Evolutionary conservation across 2,888 invertebrate species (phyloP), one percentile per base, ranked within the genome.

Genomic region (Neoitamus cyanurus): DNA sequence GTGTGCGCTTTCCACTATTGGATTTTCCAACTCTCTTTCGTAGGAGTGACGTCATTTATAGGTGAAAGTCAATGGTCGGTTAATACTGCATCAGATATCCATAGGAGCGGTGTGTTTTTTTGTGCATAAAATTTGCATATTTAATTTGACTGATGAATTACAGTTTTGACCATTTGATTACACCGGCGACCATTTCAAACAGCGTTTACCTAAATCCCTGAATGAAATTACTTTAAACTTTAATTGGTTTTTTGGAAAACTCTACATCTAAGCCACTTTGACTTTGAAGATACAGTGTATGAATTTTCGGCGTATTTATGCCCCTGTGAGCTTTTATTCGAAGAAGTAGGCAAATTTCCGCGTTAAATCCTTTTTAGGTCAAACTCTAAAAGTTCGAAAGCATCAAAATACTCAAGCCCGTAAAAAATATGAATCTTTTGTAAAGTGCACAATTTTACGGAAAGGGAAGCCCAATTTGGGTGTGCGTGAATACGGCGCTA

Each of bases 41-140:
- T 73, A 73, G 36, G 7, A 37, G n/a, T 73, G 73, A 73, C 36
- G 73, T 73, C 73, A 73, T 36, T 34, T 31, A 30, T 31, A 31
- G 30, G 31, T 70, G 30, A 31, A 31, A 70, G 70, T 70, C 73
- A 73, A 73, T 73, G 73, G 36, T 37, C 31, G 58, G 20, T 20
- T 58, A 58, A 58, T 58, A 20, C 9, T 58, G 4, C 9, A 37
- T 3, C 7, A 37, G 37, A 25, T 58, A 58, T 3, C 2, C 58
- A 9, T 9, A 15, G 15, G 20, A 20, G 58, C 20, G 25, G 25
- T 25, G 25, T 58, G 15, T 1, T 25, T 25, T 20, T 20, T 58
- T 25, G 20, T 20, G 20, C 58, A 25, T 1, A 5, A 42, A 3
- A 15, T 58, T 2, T 20, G n/a, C 15, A 25, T 25, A 48, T 20